These are phyloP conservation scores for Hydropsyche tenuis DNA, from an alignment of 1,140 invertebrate genomes.

Conservation along the genomic window DNA sequence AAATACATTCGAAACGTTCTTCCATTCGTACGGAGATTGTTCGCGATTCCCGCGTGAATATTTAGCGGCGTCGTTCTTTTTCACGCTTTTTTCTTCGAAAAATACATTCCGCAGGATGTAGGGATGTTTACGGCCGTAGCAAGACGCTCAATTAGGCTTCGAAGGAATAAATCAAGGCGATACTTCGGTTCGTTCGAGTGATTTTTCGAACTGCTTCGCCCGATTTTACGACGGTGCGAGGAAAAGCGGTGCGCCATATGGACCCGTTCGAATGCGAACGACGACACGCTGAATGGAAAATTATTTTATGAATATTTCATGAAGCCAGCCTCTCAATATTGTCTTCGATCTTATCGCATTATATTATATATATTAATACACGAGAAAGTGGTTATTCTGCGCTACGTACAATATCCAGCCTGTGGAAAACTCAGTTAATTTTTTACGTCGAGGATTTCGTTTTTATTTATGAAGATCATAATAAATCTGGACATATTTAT, in stretches of 20 bases:
- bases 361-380: conserved; percentile 3
- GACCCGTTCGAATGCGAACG: not conserved
- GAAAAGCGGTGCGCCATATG: conserved; percentile 3
- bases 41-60: not conserved
- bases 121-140: not conserved
- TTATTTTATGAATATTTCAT: conserved; percentile 38
- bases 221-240: not conserved
- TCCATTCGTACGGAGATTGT: too few relatives aligned
- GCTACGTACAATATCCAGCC: not conserved
- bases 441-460: too few relatives aligned
- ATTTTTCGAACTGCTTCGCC: not conserved
- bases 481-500: too few relatives aligned
- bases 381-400: not conserved
- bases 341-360: conserved; percentile 28
- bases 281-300: conserved; percentile 4
- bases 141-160: conserved; percentile 16
- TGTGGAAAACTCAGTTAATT: not conserved
- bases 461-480: too few relatives aligned
- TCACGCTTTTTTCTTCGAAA: not conserved
- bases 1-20: too few relatives aligned
- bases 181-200: conserved; percentile 6
- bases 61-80: conserved; percentile 23
- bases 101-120: not conserved
- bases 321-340: conserved; percentile 20
- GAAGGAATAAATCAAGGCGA: conserved; percentile 17